These are phyloP conservation scores for Drusus annulatus DNA, from an alignment of 1,140 invertebrate species.

Conservation along the genomic window DNA sequence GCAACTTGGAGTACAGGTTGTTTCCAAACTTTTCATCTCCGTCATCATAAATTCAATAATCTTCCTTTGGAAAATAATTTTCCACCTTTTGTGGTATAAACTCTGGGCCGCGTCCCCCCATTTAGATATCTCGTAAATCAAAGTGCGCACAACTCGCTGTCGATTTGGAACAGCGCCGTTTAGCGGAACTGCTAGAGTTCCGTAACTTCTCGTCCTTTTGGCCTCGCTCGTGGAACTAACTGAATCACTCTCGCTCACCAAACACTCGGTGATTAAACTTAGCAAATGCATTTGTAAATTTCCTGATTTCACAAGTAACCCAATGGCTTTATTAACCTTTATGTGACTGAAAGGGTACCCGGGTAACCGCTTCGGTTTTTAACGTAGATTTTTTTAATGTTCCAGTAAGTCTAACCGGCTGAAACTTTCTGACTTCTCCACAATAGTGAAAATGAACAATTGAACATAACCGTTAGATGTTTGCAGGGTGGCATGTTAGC, in stretches of 20 bases:
- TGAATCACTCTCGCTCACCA: background rate
- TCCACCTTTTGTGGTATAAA: slow-evolving; percentile 17
- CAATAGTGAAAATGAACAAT: too few relatives aligned
- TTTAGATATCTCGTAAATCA: slow-evolving; percentile 31
- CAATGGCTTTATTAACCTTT: too few relatives aligned
- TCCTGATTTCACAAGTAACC: too few relatives aligned
- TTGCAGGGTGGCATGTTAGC: too few relatives aligned
- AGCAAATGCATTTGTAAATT: too few relatives aligned
- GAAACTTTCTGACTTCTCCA: too few relatives aligned
- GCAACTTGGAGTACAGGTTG: too few relatives aligned
- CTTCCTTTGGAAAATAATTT: slow-evolving; percentile 15
- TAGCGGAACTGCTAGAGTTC: slow-evolving; percentile 9
- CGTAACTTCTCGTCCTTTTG: background rate
- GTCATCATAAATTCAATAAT: slow-evolving; percentile 34
- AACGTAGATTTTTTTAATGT: too few relatives aligned
- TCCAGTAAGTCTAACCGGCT: too few relatives aligned
- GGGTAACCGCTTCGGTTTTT: too few relatives aligned
- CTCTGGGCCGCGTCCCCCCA: background rate
- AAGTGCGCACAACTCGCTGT: slow-evolving; percentile 18
- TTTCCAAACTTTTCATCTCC: slow-evolving; percentile 8
- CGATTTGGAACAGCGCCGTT: slow-evolving; percentile 28
- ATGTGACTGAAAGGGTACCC: too few relatives aligned
- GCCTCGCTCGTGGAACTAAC: background rate
- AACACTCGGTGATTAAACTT: background rate
- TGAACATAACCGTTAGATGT: too few relatives aligned